Evolutionary conservation across 2,888 invertebrate genomes (phyloP), one percentile per base, ranked within the genome.

Genomic region (Platypus cylindrus): DNA sequence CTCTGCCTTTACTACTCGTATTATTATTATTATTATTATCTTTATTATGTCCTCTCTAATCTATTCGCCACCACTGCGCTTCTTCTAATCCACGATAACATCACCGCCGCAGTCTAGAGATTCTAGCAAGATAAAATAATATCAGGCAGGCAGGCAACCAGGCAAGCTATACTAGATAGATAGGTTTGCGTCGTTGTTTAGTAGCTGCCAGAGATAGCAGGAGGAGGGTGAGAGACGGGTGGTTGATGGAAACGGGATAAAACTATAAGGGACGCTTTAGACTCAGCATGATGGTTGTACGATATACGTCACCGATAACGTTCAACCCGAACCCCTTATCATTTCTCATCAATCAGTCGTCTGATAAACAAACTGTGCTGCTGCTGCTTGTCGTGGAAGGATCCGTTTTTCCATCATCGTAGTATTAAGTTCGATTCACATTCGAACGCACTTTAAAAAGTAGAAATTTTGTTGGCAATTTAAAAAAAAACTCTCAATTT

Each of bases 281-380:
- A 53, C 51, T 50, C 30, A n/a, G n/a, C n/a, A n/a, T n/a, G 40
- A 36, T 28, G 37, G 35, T 34, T 37, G 39, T 39, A 39, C 39
- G 42, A 42, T 42, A 39, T 36, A 36, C 41, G 30, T 30, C 30
- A 34, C 24, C 58, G 61, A 62, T 62, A 62, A 59, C 53, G 53
- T 50, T 53, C 51, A 52, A 59, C 53, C 55, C 52, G 54, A 51
- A 51, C 48, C 53, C 48, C 53, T 59, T 60, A 65, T 63, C 63
- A 59, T 53, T 58, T 55, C 58, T 30, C 59, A 57, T 58, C 57
- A 30, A 30, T 30, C 30, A 30, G 30, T 17, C 30, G 27, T 27
- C 27, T 14, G 40, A 40, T 40, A 40, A 40, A 40, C 41, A 38
- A 41, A 41, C 41, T 41, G 20, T 20, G 20, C 20, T 20, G 20